A percentile compares a stretch with the other conserved stretches of the same genome.
Conservation (phyloP, 2,888 invertebrate species). For the Cacoxenus indagator region DNA sequence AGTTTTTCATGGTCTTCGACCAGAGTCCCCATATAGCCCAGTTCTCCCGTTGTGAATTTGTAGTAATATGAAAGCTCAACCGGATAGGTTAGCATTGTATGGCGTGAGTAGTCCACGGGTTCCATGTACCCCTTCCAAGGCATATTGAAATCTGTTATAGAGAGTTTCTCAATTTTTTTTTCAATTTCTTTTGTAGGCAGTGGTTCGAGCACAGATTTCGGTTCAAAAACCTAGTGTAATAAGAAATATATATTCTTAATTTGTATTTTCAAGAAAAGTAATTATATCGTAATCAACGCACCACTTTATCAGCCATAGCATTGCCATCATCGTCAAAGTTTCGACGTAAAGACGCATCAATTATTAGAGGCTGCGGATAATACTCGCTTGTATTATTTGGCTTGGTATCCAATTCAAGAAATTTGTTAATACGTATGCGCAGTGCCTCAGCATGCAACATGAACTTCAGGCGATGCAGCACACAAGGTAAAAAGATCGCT, state of each 20-base stretch:
- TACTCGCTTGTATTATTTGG: conserved; percentile 41
- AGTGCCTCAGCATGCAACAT: conserved; percentile 67
- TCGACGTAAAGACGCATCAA: conserved; percentile 61
- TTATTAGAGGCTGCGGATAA: conserved; percentile 55
- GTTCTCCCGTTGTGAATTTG: conserved; percentile 72
- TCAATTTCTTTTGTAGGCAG: conserved; percentile 48
- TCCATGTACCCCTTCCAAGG: conserved; percentile 72
- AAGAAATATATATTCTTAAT: neutral
- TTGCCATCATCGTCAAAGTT: conserved; percentile 55
- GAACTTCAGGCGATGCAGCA: conserved; percentile 78
- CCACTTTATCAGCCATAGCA: conserved; percentile 46
- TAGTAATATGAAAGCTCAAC: conserved; percentile 81
- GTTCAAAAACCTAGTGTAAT: conserved; percentile 34
- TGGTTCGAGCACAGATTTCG: conserved; percentile 52
- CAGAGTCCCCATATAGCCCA: conserved; percentile 40
- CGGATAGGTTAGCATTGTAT: conserved; percentile 73
- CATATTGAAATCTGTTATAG: conserved; percentile 40
- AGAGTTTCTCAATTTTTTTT: conserved; percentile 26
- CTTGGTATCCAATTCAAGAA: conserved; percentile 48
- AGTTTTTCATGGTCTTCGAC: conserved; percentile 41
- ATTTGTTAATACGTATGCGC: conserved; percentile 68
- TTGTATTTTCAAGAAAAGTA: neutral
- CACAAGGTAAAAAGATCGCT: conserved; percentile 85
- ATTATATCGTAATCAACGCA: conserved; percentile 19
- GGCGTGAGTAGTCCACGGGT: conserved; percentile 78